Percentiles rank a stretch among this genome's conserved stretches.
Conservation (phyloP, 2,113 vertebrate genomes). For the Redunca redunca region DNA sequence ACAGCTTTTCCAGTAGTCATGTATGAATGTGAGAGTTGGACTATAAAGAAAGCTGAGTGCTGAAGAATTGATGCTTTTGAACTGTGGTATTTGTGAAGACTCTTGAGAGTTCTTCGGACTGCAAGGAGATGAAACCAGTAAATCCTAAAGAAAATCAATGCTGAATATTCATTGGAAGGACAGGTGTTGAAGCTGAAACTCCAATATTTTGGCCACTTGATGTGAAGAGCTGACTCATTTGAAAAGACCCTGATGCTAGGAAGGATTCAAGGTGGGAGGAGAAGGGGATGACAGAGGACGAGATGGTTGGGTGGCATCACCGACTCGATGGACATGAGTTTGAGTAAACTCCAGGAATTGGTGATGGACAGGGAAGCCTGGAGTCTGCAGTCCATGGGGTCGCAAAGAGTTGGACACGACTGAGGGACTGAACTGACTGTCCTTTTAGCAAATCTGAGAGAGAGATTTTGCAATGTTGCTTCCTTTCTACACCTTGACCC, state of each 20-base stretch:
- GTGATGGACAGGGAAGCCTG: background rate
- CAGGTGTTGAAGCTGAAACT: background rate
- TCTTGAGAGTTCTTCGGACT: background rate
- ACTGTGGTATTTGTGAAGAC: background rate
- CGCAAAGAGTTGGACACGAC: background rate
- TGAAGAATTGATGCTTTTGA: background rate
- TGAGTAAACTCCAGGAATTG: background rate
- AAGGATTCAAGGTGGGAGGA: background rate
- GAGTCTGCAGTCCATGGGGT: background rate
- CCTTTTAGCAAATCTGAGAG: background rate
- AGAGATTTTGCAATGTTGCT: background rate
- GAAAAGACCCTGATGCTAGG: background rate
- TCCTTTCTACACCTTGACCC: background rate
- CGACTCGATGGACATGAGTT: fast-evolving
- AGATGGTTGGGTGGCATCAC: background rate
- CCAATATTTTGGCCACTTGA: background rate
- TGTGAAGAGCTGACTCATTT: background rate
- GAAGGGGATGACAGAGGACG: background rate
- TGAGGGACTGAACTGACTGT: background rate
- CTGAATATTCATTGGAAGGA: background rate
- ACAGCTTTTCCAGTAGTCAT: background rate
- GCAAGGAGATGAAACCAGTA: background rate
- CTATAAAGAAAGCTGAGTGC: background rate
- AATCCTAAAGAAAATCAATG: background rate
- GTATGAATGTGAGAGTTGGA: background rate